Percentiles rank a stretch among this genome's conserved stretches.
These are phyloP conservation scores for Coilia nasus DNA, from an alignment of 2,797 vertebrate species.

Conservation along the genomic window DNA sequence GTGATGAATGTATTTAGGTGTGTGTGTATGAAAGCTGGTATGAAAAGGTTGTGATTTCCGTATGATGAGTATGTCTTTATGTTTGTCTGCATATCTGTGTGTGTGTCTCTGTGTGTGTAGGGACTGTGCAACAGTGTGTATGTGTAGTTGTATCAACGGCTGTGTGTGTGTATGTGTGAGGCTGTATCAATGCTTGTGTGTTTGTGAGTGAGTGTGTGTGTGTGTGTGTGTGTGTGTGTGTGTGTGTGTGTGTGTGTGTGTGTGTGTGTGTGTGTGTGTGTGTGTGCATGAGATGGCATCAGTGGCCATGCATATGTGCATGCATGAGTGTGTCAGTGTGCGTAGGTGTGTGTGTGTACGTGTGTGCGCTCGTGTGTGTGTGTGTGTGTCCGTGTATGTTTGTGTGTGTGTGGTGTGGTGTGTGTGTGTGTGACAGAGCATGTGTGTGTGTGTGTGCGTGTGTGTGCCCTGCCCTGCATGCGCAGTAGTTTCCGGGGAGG, in stretches of 20 bases:
- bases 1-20: conserved; percentile 54
- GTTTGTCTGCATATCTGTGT: conserved; percentile 11
- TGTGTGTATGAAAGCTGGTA: neutral
- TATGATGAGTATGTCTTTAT: neutral
- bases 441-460: conserved; percentile 22
- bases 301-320: too few relatives aligned
- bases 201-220: neutral
- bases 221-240: conserved; percentile 4
- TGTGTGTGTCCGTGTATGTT: too few relatives aligned
- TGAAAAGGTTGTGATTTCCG: neutral
- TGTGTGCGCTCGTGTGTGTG: too few relatives aligned
- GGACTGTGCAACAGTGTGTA: too few relatives aligned
- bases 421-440: too few relatives aligned
- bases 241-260: conserved; percentile 55
- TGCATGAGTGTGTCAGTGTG: too few relatives aligned
- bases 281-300: too few relatives aligned
- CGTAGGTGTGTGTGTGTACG: too few relatives aligned
- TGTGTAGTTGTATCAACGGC: too few relatives aligned
- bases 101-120: conserved; percentile 12
- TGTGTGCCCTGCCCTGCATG: conserved; percentile 19
- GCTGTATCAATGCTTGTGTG: too few relatives aligned
- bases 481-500: conserved; percentile 42
- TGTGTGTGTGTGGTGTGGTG: too few relatives aligned
- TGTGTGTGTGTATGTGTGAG: too few relatives aligned
- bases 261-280: conserved; percentile 38